A percentile compares a stretch with the other conserved stretches of the same genome.
Conservation (phyloP, 1,140 invertebrate species). For the Gonioctena quinquepunctata region DNA sequence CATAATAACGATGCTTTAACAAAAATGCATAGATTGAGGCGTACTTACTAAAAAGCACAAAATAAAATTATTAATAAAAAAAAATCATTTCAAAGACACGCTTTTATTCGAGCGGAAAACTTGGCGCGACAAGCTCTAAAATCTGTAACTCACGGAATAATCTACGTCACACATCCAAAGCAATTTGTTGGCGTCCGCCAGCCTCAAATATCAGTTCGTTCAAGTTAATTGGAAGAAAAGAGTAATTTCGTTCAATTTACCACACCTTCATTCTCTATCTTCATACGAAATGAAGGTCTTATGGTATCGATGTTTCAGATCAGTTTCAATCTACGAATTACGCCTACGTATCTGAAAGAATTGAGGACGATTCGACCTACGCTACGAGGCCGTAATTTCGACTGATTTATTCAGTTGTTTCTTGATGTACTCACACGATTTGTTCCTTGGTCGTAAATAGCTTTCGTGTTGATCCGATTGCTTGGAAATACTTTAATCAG, state of each 20-base stretch:
- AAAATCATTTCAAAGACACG: too few relatives aligned
- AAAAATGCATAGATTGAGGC: too few relatives aligned
- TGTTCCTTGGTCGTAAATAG: background rate
- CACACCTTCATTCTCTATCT: background rate
- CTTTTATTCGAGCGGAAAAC: too few relatives aligned
- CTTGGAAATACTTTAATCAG: too few relatives aligned
- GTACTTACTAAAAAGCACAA: too few relatives aligned
- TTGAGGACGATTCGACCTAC: background rate
- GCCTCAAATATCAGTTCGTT: background rate
- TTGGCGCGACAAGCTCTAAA: too few relatives aligned
- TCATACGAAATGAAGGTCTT: background rate
- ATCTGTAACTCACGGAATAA: too few relatives aligned
- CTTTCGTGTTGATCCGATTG: too few relatives aligned
- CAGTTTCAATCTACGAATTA: background rate
- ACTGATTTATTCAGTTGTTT: background rate
- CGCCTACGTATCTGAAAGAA: background rate
- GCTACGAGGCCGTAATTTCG: background rate
- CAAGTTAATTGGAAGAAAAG: background rate
- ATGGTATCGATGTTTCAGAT: background rate
- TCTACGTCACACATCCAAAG: too few relatives aligned
- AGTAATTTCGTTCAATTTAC: background rate
- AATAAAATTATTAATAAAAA: too few relatives aligned
- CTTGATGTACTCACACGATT: background rate
- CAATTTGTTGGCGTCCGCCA: background rate
- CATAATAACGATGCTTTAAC: too few relatives aligned